A percentile compares a stretch with the other conserved stretches of the same genome.
Evolutionary conservation across 1,140 invertebrate species (phyloP).

Genomic region (Pygmarrhopalites habei): DNA sequence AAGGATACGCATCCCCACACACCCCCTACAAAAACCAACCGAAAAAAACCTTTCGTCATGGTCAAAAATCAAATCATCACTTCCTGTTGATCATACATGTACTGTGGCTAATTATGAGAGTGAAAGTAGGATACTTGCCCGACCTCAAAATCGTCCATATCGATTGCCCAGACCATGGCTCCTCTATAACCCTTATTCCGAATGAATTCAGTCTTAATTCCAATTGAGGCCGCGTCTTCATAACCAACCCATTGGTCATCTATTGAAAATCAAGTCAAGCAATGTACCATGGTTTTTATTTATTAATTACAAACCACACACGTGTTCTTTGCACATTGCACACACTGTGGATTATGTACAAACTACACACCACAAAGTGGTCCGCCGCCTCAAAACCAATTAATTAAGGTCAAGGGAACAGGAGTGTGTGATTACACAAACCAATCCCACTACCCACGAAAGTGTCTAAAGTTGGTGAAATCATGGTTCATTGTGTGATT

Average conservation of each 20-base stretch:
- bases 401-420: too few relatives aligned
- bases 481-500: too few relatives aligned
- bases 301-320: neutral
- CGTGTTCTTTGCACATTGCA: neutral
- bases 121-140: constrained; percentile 60
- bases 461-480: too few relatives aligned
- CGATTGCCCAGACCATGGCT: constrained; percentile 82
- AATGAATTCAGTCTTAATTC: constrained; percentile 81
- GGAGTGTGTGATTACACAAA: too few relatives aligned
- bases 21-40: neutral
- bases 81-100: neutral
- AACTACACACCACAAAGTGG: neutral
- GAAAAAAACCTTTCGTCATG: too few relatives aligned
- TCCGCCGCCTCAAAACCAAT: too few relatives aligned
- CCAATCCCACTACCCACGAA: too few relatives aligned
- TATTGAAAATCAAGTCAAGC: too few relatives aligned
- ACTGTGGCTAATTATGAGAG: neutral
- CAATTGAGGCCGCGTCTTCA: constrained; percentile 46
- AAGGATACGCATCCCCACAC: constrained; percentile 1
- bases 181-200: constrained; percentile 72
- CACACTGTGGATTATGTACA: neutral
- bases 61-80: too few relatives aligned
- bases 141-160: constrained; percentile 82
- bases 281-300: neutral
- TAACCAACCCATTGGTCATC: constrained; percentile 31